Base-by-base conservation (phyloP, 2,888 invertebrate species). In the Trachelus tabidus region DNA sequence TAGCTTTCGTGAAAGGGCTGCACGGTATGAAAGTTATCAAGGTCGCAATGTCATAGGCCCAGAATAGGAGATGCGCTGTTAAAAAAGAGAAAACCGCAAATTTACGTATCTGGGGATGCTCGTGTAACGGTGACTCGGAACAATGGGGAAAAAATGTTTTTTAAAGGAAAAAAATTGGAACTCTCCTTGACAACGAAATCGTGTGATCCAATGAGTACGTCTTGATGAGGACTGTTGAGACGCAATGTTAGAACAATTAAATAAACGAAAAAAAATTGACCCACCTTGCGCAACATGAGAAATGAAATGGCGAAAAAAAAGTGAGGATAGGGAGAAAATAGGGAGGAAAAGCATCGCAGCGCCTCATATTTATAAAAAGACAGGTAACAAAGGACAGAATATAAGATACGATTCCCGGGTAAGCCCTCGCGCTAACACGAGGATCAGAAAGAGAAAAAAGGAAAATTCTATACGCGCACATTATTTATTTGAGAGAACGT, bases 401-500 rank as follows among this genome's bases (percentile, higher is more conserved):
- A 15, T 4, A 15, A 40, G 15, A 40, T 40, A 40, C 15, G 40
- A 15, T 40, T 15, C 40, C 40, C 40, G 40, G 40, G 15, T 40
- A 40, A 40, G 40, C 15, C 40, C 15, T 40, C 40, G 40, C 40
- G 56, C 23, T 9, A 23, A 23, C 56, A 23, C 9, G 56, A 23
- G 23, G 23, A 56, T 56, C 15, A 23, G 56, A 9, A 9, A 56
- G 40, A 56, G 56, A 56, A 6, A 23, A 56, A 23, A 9, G 23
- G 1, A 56, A 56, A 56, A 56, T 56, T 56, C 56, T 56, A 23
- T 56, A 77, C 75, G 73, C 79, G 79, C 79, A 79, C 77, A 79
- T 75, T 33, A 77, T 77, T 73, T 77, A 73, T 77, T 77, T 73
- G 73, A 77, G 56, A 56, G 56, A 34, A 74, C 34, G 35, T 35